Percentiles rank a stretch among this genome's conserved stretches.
Conservation (phyloP, 1,140 invertebrate species). For the Notospermus geniculatus region DNA sequence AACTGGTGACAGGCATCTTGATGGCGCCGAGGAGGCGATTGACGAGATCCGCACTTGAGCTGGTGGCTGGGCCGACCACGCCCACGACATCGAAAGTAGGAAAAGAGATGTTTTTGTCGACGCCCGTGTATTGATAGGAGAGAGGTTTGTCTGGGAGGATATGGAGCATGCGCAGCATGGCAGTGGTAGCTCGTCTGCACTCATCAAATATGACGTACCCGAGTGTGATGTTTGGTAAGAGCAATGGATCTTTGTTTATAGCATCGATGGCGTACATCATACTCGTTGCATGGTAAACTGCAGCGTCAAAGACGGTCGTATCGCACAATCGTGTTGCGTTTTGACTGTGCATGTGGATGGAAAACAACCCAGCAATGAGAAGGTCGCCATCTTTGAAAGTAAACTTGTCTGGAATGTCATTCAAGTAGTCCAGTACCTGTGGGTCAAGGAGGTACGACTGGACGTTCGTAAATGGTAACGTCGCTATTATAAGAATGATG, state of each 20-base stretch:
- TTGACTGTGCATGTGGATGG: background rate
- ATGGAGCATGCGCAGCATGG: background rate
- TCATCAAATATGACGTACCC: constrained; percentile 8
- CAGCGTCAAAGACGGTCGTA: background rate
- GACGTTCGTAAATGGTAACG: no score
- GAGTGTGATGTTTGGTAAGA: background rate
- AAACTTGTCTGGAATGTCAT: no score
- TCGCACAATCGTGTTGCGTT: background rate
- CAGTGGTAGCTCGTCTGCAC: background rate
- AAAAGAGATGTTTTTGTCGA: background rate
- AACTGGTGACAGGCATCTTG: constrained; percentile 61
- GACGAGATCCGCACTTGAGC: background rate
- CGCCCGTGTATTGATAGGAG: background rate
- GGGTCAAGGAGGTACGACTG: no score
- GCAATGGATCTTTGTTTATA: background rate
- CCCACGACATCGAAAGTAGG: background rate
- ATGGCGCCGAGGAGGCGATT: background rate
- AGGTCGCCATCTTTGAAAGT: constrained; percentile 3
- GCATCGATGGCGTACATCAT: constrained; percentile 6
- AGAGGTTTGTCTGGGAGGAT: constrained; percentile 1
- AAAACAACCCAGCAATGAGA: constrained; percentile 5
- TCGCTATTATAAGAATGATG: no score
- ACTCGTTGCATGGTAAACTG: background rate
- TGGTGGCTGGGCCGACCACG: background rate
- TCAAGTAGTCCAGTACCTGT: no score